Evolutionary conservation across 2,888 invertebrate genomes (phyloP).

Genomic region (Sclerodermus sp.): DNA sequence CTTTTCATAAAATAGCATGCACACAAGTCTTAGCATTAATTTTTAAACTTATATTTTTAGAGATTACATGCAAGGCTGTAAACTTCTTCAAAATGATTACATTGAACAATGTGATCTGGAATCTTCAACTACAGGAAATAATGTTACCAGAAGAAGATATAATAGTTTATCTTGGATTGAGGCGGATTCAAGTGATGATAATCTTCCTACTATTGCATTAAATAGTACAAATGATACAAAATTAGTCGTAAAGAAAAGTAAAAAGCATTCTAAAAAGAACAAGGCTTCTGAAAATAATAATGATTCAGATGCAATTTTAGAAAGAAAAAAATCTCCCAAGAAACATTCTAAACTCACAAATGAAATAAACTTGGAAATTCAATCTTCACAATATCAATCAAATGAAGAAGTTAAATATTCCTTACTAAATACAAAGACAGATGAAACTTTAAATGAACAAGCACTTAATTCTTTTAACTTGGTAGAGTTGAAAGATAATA

Average conservation of each 20-base stretch:
- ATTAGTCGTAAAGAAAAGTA: constrained; percentile 6
- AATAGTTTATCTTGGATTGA: constrained; percentile 7
- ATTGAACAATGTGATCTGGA: neutral
- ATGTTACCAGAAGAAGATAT: constrained; percentile 5
- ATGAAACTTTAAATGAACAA: no score
- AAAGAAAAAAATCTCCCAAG: neutral
- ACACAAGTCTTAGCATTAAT: no score
- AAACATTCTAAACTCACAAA: neutral
- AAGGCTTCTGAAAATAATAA: constrained; percentile 5
- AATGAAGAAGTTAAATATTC: constrained; percentile 1
- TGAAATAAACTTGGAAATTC: no score
- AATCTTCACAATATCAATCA: no score
- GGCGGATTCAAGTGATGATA: neutral
- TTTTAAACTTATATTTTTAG: constrained; percentile 27
- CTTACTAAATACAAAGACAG: no score
- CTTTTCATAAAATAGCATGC: no score
- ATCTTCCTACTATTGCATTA: neutral
- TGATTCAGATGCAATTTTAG: constrained; percentile 2
- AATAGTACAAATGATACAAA: constrained; percentile 1
- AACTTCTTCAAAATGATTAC: constrained; percentile 8
- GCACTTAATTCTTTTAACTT: no score
- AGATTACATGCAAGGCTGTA: constrained; percentile 36
- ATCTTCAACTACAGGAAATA: neutral
- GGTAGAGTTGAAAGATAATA: no score
- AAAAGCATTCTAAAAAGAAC: neutral